A percentile compares a stretch with the other conserved stretches of the same genome.
These are phyloP conservation scores for Digitonthophagus gazella DNA, from an alignment of 2,888 invertebrate genomes.

Conservation along the genomic window DNA sequence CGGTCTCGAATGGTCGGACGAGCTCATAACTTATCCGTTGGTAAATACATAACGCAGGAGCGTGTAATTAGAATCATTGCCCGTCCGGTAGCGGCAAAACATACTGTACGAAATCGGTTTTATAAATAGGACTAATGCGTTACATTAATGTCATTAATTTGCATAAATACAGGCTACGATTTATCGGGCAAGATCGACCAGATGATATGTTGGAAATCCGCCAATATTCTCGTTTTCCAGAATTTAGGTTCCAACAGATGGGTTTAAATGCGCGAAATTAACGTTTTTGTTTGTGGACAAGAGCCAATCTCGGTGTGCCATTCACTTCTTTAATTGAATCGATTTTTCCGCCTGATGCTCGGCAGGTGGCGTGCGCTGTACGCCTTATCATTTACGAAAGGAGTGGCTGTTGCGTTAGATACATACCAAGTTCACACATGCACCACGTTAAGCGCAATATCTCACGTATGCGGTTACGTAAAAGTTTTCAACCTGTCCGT, in stretches of 20 bases:
- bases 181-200: not conserved
- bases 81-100: not conserved
- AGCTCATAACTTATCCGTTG: not conserved
- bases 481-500: not conserved
- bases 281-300: not conserved
- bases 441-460: not conserved
- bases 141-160: not conserved
- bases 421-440: not conserved
- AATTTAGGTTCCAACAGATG: not conserved
- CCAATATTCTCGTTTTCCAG: not conserved
- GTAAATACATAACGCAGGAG: not conserved
- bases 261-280: not conserved
- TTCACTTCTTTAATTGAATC: not conserved
- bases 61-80: not conserved
- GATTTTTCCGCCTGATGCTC: not conserved
- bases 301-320: not conserved
- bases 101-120: not conserved
- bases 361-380: not conserved
- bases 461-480: not conserved
- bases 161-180: not conserved
- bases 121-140: not conserved
- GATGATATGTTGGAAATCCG: not conserved
- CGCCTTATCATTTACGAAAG: not conserved
- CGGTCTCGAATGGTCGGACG: not conserved
- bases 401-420: not conserved